Conservation (phyloP, 37 sponge, comb jelly and placozoan species). For the Amphimedon queenslandica region DNA sequence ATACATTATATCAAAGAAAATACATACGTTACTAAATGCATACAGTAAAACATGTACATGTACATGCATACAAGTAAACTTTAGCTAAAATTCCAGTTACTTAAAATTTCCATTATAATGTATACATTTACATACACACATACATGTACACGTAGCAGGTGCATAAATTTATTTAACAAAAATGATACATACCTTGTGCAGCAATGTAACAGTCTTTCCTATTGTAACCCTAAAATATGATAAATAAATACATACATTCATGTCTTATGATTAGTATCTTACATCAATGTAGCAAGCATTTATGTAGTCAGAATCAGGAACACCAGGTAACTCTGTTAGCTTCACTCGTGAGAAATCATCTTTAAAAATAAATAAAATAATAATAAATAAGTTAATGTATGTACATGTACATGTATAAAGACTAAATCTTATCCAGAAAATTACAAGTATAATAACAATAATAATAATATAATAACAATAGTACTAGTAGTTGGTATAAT, state of each 20-base stretch:
- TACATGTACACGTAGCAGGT: neutral
- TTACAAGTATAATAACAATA: no score
- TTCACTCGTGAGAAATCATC: conserved; percentile 59
- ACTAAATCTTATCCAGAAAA: neutral
- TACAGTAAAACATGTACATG: no score
- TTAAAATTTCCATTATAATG: no score
- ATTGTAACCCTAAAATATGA: neutral
- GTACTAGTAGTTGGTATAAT: no score
- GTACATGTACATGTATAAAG: neutral
- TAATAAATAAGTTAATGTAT: no score
- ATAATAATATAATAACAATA: no score
- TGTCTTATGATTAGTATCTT: neutral
- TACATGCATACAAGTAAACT: no score
- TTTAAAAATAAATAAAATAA: conserved; percentile 1
- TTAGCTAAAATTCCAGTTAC: no score
- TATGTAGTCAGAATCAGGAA: conserved; percentile 49
- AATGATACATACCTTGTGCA: neutral
- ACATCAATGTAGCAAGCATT: conserved; percentile 66
- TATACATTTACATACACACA: conserved; percentile 6
- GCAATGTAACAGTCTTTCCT: neutral
- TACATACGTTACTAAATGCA: no score
- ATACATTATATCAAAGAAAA: no score
- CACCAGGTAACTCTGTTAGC: conserved; percentile 19
- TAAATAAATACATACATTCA: neutral
- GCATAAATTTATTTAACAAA: neutral